These are phyloP conservation scores for Habroteleia sp. DNA, from an alignment of 2,888 invertebrate genomes.

Conservation along the genomic window DNA sequence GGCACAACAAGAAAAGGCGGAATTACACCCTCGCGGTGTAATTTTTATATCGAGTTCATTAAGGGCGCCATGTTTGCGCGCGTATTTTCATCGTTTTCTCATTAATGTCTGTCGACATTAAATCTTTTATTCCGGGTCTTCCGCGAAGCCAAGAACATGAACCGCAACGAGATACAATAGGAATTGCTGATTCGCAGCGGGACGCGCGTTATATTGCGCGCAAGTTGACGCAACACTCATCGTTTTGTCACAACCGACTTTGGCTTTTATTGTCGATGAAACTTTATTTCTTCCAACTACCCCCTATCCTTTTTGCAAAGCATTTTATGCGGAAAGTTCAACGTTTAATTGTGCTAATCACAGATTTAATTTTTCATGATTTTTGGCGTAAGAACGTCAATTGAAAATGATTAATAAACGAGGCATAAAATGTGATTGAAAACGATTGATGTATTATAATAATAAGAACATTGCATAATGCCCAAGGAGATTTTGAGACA, in stretches of 20 bases:
- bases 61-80: constrained; percentile 62
- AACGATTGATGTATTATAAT: no score
- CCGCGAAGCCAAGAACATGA: constrained; percentile 60
- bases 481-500: no score
- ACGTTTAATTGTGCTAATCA: no score
- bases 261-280: no score
- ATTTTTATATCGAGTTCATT: constrained; percentile 67
- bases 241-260: constrained; percentile 8
- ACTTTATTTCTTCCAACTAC: no score
- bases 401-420: no score
- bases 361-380: no score
- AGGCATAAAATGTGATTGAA: no score
- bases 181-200: constrained; percentile 63
- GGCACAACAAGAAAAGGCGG: neutral
- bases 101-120: constrained; percentile 73
- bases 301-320: no score
- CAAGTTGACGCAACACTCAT: constrained; percentile 9
- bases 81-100: constrained; percentile 61
- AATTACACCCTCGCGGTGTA: constrained; percentile 29
- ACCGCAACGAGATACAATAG: constrained; percentile 62
- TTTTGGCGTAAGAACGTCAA: no score
- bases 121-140: constrained; percentile 74
- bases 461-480: no score
- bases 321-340: no score
- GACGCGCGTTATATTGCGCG: constrained; percentile 25